Percentiles rank a stretch among this genome's conserved stretches.
Conservation (phyloP, 2,113 vertebrate species). For the Lepus timidus region DNA sequence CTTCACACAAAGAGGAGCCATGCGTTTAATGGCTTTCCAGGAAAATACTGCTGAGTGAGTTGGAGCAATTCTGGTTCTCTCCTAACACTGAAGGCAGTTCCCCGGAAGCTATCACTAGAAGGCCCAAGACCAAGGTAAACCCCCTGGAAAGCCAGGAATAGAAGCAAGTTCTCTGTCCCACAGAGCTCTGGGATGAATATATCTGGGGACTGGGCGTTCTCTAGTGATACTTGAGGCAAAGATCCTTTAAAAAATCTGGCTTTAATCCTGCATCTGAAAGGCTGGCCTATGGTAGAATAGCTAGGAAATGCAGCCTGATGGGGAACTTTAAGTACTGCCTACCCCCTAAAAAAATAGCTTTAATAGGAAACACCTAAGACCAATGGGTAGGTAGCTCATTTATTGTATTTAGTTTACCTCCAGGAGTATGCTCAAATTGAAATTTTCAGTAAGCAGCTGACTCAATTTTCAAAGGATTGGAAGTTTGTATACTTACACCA, state of each 20-base stretch:
- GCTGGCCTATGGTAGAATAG: background rate
- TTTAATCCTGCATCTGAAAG: background rate
- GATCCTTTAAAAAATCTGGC: background rate
- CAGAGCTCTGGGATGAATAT: background rate
- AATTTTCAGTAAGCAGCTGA: background rate
- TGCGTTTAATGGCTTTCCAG: slow-evolving; percentile 69
- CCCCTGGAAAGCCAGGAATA: background rate
- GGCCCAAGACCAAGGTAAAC: slow-evolving; percentile 41
- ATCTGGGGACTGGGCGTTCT: background rate
- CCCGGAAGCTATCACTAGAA: slow-evolving; percentile 46
- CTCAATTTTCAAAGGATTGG: slow-evolving; percentile 42
- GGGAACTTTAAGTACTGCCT: background rate
- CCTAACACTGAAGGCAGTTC: slow-evolving; percentile 6
- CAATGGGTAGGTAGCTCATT: background rate
- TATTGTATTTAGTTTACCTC: background rate
- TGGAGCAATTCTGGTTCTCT: slow-evolving; percentile 57
- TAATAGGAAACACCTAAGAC: slow-evolving; percentile 30
- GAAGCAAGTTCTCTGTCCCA: background rate
- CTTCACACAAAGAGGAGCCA: slow-evolving; percentile 82
- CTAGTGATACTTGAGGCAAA: background rate
- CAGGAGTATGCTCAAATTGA: slow-evolving; percentile 26
- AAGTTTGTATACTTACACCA: slow-evolving; percentile 10
- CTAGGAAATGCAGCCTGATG: background rate
- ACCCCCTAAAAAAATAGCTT: background rate
- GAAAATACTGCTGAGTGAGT: slow-evolving; percentile 50